These are phyloP conservation scores for Acipenser ruthenus DNA, from an alignment of 2,797 vertebrate genomes.

Conservation along the genomic window DNA sequence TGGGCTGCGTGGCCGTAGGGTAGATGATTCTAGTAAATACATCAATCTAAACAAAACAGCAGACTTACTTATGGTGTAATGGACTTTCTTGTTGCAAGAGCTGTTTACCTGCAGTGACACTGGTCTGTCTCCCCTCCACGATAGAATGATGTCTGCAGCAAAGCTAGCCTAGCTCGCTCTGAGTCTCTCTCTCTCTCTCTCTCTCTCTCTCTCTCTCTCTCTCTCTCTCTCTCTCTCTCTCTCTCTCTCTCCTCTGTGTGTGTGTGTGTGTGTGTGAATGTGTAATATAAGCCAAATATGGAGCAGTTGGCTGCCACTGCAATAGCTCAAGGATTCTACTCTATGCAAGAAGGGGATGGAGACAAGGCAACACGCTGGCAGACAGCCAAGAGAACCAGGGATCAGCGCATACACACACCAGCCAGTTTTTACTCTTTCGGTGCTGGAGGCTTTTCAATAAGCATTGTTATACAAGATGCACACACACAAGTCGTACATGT, in stretches of 20 bases:
- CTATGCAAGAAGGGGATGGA: constrained; percentile 52
- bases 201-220: constrained; percentile 20
- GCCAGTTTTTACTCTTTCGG: constrained; percentile 54
- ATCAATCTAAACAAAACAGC: constrained; percentile 35
- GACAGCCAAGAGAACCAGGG: constrained; percentile 56
- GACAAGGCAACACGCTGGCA: constrained; percentile 55
- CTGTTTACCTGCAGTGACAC: constrained; percentile 74
- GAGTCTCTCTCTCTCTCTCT: constrained; percentile 43
- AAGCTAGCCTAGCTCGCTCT: constrained; percentile 58
- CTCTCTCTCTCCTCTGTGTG: constrained; percentile 15
- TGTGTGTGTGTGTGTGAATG: constrained; percentile 60
- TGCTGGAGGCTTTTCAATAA: background rate
- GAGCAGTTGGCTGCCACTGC: constrained; percentile 81
- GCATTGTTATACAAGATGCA: too few relatives aligned
- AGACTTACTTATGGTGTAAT: constrained; percentile 82
- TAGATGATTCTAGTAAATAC: constrained; percentile 14
- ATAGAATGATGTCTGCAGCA: constrained; percentile 86
- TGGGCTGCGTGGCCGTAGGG: constrained; percentile 23
- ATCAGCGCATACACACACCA: constrained; percentile 54
- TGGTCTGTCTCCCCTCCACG: constrained; percentile 77
- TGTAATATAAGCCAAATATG: constrained; percentile 80
- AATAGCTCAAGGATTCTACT: constrained; percentile 72
- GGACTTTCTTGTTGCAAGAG: constrained; percentile 60
- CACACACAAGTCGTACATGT: too few relatives aligned
- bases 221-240: constrained; percentile 12